Conservation (phyloP, 2,113 vertebrate species). For the Petroica traversi region DNA sequence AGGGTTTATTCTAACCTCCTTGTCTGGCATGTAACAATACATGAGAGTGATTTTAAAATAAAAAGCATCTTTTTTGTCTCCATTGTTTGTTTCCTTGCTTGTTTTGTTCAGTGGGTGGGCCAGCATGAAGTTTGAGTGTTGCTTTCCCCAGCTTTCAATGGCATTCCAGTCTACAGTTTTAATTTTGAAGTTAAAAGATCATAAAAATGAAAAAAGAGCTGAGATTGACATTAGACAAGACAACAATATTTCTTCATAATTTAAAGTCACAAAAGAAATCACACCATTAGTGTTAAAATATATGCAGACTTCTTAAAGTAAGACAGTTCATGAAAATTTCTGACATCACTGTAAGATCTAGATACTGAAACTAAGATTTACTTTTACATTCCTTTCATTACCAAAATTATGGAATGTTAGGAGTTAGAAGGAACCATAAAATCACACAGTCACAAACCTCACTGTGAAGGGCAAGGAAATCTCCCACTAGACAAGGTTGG, state of each 20-base stretch:
- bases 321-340: not conserved
- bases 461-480: not conserved
- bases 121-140: not conserved
- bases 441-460: too few relatives aligned
- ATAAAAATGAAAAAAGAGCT: not conserved
- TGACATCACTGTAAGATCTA: not conserved
- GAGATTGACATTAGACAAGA: not conserved
- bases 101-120: not conserved
- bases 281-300: not conserved
- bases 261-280: not conserved
- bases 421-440: not conserved
- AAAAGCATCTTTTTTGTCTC: accelerated
- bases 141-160: not conserved
- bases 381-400: not conserved
- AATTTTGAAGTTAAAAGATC: not conserved
- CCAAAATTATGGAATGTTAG: not conserved
- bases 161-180: not conserved
- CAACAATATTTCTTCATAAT: not conserved
- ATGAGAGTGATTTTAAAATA: not conserved
- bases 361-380: not conserved
- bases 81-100: not conserved
- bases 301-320: not conserved
- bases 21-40: not conserved
- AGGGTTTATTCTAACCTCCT: not conserved
- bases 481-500: not conserved